Base-by-base conservation (phyloP, 2,797 vertebrate species). In the Chiloscyllium punctatum region DNA sequence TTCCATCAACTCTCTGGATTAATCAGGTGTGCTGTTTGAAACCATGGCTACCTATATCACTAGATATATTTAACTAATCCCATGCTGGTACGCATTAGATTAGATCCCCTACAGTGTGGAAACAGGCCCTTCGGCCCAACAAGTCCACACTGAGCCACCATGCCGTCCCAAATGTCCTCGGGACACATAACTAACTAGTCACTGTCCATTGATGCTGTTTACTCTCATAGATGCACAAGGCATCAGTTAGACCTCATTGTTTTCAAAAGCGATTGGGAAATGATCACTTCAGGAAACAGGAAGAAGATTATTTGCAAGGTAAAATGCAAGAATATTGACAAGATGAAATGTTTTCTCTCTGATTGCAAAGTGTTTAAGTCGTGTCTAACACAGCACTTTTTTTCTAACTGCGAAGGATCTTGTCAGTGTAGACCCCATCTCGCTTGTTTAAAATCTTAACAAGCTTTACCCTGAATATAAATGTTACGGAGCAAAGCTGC, bases 21-120 rank as follows among this genome's bases (percentile, higher is more conserved):
- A 88, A 37, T 57, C 48, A 87, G 6, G 53, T 15, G 66, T 66
- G 13, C 30, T 66, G 33, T 21, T 92, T 68, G 62, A 92, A 92
- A 23, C 57, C 16, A 66, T 68, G 88, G 88, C 37, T 66, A 92
- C 87, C 30, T 62, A 18, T 66, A 66, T 92, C 16, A 92, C 37
- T 68, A 92, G n/a, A 92, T 66, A 68, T 68, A 92, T 92, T 92
- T 92, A 92, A 92, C 90, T 62, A 30, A 66, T 92, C 62, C 62
- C 62, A 33, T 37, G 33, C 30, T 68, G 90, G 18, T 33, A 87
- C 53, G 25, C 30, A 25, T 13, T 51, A 27, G 42, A 48, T 48
- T 48, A 48, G 42, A 48, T 48, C 42, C 42, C 42, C 42, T 48
- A 48, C 42, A 48, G 42, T 48, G 42, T 48, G 42, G 42, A 48